Evolutionary conservation across 2,113 vertebrate species (phyloP), one percentile per base, ranked within the genome.

Genomic region (Psettodes erumei): DNA sequence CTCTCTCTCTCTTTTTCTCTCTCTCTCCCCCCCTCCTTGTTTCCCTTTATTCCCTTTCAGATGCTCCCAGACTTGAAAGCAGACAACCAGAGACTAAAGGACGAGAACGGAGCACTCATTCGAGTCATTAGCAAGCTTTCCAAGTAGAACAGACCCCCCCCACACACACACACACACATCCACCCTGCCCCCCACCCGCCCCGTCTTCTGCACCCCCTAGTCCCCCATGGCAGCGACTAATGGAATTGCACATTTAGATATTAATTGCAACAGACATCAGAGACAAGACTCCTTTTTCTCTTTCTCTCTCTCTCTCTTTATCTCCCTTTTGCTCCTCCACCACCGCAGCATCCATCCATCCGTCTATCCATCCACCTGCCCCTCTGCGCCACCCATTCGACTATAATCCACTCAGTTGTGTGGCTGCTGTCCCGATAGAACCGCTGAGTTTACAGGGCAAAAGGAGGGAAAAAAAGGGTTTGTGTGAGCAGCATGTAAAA

Each of bases 21-120:
- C 38, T 27, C 33, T 13, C 16, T 15, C 35, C 18, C 6, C 64
- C 2, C 50, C 1, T n/a, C 15, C 37, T 40, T 9, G 8, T 76
- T 48, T 69, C 35, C 19, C 61, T 42, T 69, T 58, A 7, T 71
- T 88, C 60, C 88, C 64, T 93, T 93, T 60, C 91, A 99, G 98
- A 99, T 95, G 96, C 94, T 99, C 94, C 97, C 97, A 91, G 98
- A 99, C 93, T 94, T 99, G 94, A 99, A 99, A 95, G 96, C 97
- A 89, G 98, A 99, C 95, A 99, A 99, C 96, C 98, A 99, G 97
- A 97, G 98, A 95, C 95, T 99, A 96, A 99, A 99, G 93, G 98
- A 99, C 88, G 98, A 99, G 94, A 99, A 99, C 62, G 98, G 97
- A 81, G 90, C 90, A 1, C 90, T 92, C 89, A 92, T 92, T 81